phyloP scores from a whole-genome alignment of 2,797 vertebrate species.

The Oreochromis grahami region DNA sequence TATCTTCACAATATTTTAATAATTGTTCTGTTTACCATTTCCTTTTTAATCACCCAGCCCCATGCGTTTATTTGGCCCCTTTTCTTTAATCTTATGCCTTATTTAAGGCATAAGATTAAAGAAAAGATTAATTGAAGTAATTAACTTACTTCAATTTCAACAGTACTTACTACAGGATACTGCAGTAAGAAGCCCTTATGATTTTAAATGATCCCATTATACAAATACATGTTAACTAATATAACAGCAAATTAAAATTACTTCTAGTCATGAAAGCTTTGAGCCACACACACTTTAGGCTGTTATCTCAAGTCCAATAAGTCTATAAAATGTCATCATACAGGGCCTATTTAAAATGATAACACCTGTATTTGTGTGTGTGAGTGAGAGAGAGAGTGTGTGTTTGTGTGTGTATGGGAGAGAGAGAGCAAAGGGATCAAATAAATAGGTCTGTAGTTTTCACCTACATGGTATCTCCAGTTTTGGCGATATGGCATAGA shows the following conservation, averaged over 20 bases:
- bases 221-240: neutral
- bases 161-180: neutral
- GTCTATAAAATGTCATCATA: neutral
- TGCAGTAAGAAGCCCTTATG: neutral
- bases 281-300: neutral
- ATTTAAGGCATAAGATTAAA: neutral
- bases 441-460: neutral
- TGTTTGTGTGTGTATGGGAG: fast-evolving
- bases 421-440: neutral
- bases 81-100: neutral
- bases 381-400: fast-evolving
- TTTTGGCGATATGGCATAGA: conserved; percentile 96
- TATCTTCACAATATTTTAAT: neutral
- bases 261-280: neutral
- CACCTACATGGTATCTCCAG: conserved; percentile 97
- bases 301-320: neutral
- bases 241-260: neutral
- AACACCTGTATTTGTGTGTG: neutral
- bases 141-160: neutral
- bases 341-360: neutral
- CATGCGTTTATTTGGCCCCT: neutral
- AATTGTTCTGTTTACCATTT: neutral
- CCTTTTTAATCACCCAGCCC: neutral
- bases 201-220: neutral
- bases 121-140: too few relatives aligned